A percentile compares a stretch with the other conserved stretches of the same genome.
These are phyloP conservation scores for Augochlora pura DNA, from an alignment of 1,140 invertebrate genomes.

Conservation along the genomic window DNA sequence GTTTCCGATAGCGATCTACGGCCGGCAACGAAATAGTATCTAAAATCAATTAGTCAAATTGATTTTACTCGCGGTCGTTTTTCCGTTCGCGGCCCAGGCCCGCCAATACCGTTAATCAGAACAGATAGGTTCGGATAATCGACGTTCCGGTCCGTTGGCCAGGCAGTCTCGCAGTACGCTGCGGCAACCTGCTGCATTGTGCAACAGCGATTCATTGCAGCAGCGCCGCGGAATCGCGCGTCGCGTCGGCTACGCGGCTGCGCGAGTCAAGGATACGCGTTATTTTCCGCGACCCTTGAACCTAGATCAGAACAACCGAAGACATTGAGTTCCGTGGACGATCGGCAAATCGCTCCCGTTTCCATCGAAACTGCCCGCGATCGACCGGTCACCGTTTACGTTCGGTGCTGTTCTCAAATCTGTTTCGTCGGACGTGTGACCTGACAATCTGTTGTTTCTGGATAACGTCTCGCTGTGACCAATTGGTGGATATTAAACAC, in stretches of 20 bases:
- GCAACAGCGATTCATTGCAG: conserved; percentile 27
- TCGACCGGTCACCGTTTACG: too few relatives aligned
- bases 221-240: conserved; percentile 33
- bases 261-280: conserved; percentile 33
- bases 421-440: background rate
- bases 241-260: conserved; percentile 28
- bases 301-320: conserved; percentile 23
- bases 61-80: too few relatives aligned
- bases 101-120: too few relatives aligned
- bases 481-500: too few relatives aligned
- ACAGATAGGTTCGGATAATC: too few relatives aligned
- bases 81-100: too few relatives aligned
- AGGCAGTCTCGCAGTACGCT: background rate
- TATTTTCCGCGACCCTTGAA: conserved; percentile 39
- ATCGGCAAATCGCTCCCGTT: conserved; percentile 27
- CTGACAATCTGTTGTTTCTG: too few relatives aligned
- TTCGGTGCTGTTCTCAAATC: background rate
- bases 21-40: too few relatives aligned
- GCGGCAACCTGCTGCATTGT: conserved; percentile 26
- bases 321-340: conserved; percentile 17
- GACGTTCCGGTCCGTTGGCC: too few relatives aligned
- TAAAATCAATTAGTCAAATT: too few relatives aligned
- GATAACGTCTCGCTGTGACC: too few relatives aligned
- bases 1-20: too few relatives aligned
- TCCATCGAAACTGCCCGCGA: background rate